Base-by-base conservation (phyloP, 2,888 invertebrate genomes). In the Cheilosia grossa region DNA sequence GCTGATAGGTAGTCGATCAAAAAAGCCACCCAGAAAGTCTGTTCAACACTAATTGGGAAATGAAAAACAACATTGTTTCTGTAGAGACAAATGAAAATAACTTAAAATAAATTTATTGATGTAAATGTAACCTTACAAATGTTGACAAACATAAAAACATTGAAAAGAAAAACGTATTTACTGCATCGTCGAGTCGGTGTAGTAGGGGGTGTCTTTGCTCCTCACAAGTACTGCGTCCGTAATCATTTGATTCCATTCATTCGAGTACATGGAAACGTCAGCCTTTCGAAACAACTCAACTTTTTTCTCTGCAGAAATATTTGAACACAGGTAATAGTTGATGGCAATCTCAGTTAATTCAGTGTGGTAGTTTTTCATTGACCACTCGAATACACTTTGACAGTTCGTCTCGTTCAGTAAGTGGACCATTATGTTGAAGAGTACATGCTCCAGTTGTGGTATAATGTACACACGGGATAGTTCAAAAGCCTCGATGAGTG, bases 241-340 rank as follows among this genome's bases (percentile, higher is more conserved):
- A 30, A 92, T 90, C 88, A 92, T 89, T 88, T 92, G 90, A 85
- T 91, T 90, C 92, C 92, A 92, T 86, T 91, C 91, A 24, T 89
- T 89, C 7, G 91, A 90, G 82, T 89, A 91, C 24, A 89, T 87
- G 0, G 92, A 92, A 56, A 90, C 89, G 73, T 91, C 90, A 17
- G 92, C 92, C 13, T 89, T 88, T n/a, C 89, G 89, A 77, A 90
- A 92, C 24, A 92, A 87, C 42, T 89, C 82, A 4, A 91, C 88
- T 86, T 92, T 92, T 17, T 89, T 89, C 19, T 88, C 87, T 0
- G 89, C 87, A 7, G 89, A 82, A 47, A 92, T 87, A 24, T 89
- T 56, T 24, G 91, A 89, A 83, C 90, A 91, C 58, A 92, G 87
- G 88, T 91, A 92, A 80, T 89, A 92, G 67, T 90, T 91, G n/a